These are phyloP conservation scores for Hylia prasina DNA, from an alignment of 2,113 vertebrate genomes.

Conservation along the genomic window DNA sequence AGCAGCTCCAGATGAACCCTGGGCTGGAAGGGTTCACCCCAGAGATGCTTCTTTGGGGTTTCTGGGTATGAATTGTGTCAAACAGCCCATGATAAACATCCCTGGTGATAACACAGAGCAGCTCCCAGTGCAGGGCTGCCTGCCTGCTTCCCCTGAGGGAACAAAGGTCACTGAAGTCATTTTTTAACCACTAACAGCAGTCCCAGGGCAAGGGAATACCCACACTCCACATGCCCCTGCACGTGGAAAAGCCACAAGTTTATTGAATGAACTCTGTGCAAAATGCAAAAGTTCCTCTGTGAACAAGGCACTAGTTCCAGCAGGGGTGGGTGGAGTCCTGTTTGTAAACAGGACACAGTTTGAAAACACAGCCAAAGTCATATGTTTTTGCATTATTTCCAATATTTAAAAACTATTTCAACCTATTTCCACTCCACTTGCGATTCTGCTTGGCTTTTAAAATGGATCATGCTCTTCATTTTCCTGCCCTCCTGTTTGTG, in stretches of 20 bases:
- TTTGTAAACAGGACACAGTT: neutral
- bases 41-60: neutral
- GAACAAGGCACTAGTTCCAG: neutral
- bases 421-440: neutral
- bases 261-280: neutral
- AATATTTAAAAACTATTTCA: neutral
- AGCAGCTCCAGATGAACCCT: neutral
- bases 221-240: neutral
- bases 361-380: neutral
- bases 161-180: neutral
- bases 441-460: neutral
- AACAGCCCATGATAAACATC: neutral
- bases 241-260: neutral
- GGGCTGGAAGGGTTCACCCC: neutral
- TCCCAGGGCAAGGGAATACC: neutral
- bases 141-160: neutral
- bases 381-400: neutral
- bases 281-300: neutral
- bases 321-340: fast-evolving
- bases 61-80: neutral
- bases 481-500: neutral
- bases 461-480: neutral
- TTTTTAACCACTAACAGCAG: neutral
- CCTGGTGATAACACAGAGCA: neutral
- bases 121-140: neutral